Base-by-base conservation (phyloP, 2,888 invertebrate genomes). In the Drosophila paramelanica region DNA sequence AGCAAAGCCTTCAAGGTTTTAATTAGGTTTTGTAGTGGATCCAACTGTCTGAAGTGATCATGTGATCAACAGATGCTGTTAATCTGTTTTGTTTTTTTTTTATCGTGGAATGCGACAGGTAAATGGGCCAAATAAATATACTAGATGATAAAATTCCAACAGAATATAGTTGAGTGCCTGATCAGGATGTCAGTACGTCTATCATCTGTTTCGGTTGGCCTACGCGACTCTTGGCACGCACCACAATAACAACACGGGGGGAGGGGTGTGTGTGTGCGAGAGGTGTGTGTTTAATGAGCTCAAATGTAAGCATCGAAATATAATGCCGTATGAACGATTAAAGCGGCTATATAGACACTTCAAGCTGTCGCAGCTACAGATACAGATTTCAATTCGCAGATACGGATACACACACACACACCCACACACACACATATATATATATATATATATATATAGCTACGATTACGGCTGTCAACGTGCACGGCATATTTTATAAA, bases 401-500 rank as follows among this genome's bases (percentile, higher is more conserved):
- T 73, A 72, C 58, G 52, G 49, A 45, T 51, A 55, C 23, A 41
- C 20, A 39, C 5, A 14, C 17, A 25, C 4, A 8, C 8, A 27
- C 11, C 31, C 1, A 47, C 7, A 47, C 6, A 47, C 5, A 31
- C 5, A 46, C 25, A 27, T 33, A 42, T 36, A 33, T 10, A 20
- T 20, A n/a, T 7, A 20, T 20, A 53, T 25, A 36, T 14, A 42
- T 42, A 27, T 45, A 23, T 36, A 33, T 5, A 14, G 46, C 10
- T 39, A 53, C 43, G 42, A 49, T 45, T 55, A 67, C 50, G 45
- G 59, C 67, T 43, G 50, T 20, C 58, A 75, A 88, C 89, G 88
- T 83, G 82, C 60, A 25, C 43, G 81, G 82, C 89, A 83, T 82
- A 83, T 86, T 83, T 82, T 74, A 81, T 77, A 56, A 67, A 43